A percentile compares a stretch with the other conserved stretches of the same genome.
These are phyloP conservation scores for Proisotoma minuta DNA, from an alignment of 2,888 invertebrate genomes.

Conservation along the genomic window DNA sequence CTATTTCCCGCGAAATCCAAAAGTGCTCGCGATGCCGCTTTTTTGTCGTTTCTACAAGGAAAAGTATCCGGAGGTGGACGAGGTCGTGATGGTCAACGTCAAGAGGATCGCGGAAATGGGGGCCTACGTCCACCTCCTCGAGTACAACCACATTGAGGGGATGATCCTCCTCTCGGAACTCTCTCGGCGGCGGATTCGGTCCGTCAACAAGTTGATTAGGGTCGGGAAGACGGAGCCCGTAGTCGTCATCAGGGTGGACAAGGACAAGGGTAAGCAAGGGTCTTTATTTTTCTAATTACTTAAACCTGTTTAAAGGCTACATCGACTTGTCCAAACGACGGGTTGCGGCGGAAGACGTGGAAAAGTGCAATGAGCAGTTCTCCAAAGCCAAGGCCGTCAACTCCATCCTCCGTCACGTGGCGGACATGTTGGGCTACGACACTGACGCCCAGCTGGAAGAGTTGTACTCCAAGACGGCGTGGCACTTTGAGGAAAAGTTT, in stretches of 20 bases:
- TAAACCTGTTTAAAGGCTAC: conserved; percentile 63
- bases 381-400: conserved; percentile 98
- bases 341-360: conserved; percentile 95
- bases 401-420: conserved; percentile 94
- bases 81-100: conserved; percentile 99
- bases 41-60: conserved; percentile 96
- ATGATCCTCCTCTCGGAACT: conserved; percentile 98
- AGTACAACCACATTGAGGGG: conserved; percentile 98
- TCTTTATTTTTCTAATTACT: no score
- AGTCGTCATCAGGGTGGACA: conserved; percentile 97
- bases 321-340: conserved; percentile 98
- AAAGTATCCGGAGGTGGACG: conserved; percentile 96
- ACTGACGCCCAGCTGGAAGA: conserved; percentile 90
- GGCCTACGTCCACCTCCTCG: conserved; percentile 93
- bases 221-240: conserved; percentile 99
- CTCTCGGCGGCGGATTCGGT: conserved; percentile 95
- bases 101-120: conserved; percentile 99
- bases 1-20: no score
- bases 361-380: conserved; percentile 96
- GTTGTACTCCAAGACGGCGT: conserved; percentile 91
- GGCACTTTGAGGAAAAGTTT: conserved; percentile 96
- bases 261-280: conserved; percentile 80
- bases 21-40: conserved; percentile 62
- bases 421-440: conserved; percentile 86
- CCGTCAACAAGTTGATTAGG: conserved; percentile 97